These are phyloP conservation scores for Ceratitis capitata DNA, from an alignment of 1,140 invertebrate species.

Conservation along the genomic window DNA sequence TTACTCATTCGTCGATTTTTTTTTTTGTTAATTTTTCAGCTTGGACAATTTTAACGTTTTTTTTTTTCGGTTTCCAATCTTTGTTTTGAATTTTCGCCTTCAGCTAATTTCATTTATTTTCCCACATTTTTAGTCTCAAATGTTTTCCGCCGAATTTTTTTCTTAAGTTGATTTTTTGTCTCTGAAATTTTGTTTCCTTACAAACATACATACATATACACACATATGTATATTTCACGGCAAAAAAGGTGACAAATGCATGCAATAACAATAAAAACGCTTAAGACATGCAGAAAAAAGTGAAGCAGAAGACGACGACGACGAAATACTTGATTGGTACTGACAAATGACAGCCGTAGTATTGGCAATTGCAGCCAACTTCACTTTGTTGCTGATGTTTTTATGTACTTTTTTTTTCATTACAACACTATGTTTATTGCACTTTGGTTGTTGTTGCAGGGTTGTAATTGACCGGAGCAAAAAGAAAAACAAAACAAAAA, in stretches of 20 bases:
- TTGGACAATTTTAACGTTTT: neutral
- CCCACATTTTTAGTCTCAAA: neutral
- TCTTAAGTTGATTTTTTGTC: constrained; percentile 12
- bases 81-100: neutral
- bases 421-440: neutral
- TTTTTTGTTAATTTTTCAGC: neutral
- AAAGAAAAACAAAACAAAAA: too few relatives aligned
- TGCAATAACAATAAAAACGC: neutral
- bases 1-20: too few relatives aligned
- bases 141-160: neutral
- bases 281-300: neutral
- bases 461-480: too few relatives aligned
- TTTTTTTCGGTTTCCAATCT: neutral
- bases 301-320: neutral
- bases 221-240: constrained; percentile 13
- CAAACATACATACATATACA: too few relatives aligned
- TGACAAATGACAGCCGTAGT: too few relatives aligned
- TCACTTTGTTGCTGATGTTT: too few relatives aligned
- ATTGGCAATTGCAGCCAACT: too few relatives aligned
- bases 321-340: neutral
- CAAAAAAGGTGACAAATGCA: constrained; percentile 18
- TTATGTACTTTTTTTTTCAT: too few relatives aligned
- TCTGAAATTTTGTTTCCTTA: constrained; percentile 15
- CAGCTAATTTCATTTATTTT: neutral
- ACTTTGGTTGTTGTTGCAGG: too few relatives aligned